Conservation (phyloP, 2,113 vertebrate species). For the Cebus imitator region DNA sequence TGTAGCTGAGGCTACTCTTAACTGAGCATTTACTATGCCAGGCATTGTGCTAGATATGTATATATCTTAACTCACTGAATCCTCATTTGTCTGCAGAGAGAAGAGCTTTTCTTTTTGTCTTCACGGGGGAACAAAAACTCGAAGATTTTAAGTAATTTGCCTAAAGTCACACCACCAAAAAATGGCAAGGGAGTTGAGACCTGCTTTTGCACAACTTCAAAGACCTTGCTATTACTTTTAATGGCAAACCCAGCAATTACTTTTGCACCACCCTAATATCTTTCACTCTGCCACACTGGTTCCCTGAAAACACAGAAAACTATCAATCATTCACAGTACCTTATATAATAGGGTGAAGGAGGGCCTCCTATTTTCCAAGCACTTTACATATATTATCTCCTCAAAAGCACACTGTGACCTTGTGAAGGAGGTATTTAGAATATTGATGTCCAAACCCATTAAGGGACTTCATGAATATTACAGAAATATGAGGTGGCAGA, state of each 20-base stretch:
- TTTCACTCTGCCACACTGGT: not conserved
- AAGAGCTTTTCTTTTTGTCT: not conserved
- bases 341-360: not conserved
- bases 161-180: not conserved
- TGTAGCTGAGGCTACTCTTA: not conserved
- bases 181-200: not conserved
- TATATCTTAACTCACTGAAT: not conserved
- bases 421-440: constrained; percentile 20
- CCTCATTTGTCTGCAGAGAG: not conserved
- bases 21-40: not conserved
- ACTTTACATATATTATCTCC: not conserved
- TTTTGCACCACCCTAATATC: not conserved
- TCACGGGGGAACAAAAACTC: not conserved
- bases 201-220: not conserved
- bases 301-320: not conserved
- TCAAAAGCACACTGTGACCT: not conserved
- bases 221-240: not conserved
- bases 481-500: not conserved
- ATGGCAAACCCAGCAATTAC: too few relatives aligned
- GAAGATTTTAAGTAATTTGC: not conserved
- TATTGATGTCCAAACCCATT: not conserved
- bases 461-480: constrained; percentile 13
- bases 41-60: not conserved
- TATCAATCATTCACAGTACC: not conserved
- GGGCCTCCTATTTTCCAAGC: not conserved